phyloP scores from a whole-genome alignment of 2,888 invertebrate species.

The Andrena camellia region DNA sequence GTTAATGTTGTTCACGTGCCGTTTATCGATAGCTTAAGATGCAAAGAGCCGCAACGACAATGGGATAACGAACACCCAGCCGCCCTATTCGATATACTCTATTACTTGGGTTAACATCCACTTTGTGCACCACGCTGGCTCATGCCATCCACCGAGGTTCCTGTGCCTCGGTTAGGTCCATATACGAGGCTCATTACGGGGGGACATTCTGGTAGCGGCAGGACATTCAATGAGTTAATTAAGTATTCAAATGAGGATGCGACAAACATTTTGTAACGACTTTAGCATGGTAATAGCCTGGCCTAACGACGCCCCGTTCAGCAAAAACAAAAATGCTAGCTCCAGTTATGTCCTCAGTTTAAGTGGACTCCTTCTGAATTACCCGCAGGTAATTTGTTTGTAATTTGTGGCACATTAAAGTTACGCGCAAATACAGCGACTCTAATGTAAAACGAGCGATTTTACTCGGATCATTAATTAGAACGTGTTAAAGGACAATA shows the following conservation, averaged over 20 bases:
- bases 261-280: slow-evolving; percentile 31
- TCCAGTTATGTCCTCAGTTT: neutral
- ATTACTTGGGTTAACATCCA: slow-evolving; percentile 44
- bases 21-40: neutral
- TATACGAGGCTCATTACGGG: slow-evolving; percentile 21
- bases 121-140: slow-evolving; percentile 15
- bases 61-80: slow-evolving; percentile 20
- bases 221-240: slow-evolving; percentile 37
- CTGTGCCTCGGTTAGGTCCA: slow-evolving; percentile 4
- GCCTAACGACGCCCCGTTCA: slow-evolving; percentile 1
- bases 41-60: slow-evolving; percentile 1
- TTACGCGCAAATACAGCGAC: neutral
- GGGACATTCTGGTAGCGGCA: slow-evolving; percentile 5
- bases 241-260: slow-evolving; percentile 45
- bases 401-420: neutral
- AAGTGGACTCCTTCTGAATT: slow-evolving; percentile 1
- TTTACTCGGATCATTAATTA: neutral
- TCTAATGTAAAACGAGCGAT: neutral
- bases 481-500: no score
- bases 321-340: slow-evolving; percentile 5
- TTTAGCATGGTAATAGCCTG: neutral
- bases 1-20: neutral
- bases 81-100: neutral
- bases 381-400: slow-evolving; percentile 14
- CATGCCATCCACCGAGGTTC: neutral